A percentile compares a stretch with the other conserved stretches of the same genome.
Evolutionary conservation across 2,888 invertebrate species (phyloP).

Genomic region (Polietes domitor): DNA sequence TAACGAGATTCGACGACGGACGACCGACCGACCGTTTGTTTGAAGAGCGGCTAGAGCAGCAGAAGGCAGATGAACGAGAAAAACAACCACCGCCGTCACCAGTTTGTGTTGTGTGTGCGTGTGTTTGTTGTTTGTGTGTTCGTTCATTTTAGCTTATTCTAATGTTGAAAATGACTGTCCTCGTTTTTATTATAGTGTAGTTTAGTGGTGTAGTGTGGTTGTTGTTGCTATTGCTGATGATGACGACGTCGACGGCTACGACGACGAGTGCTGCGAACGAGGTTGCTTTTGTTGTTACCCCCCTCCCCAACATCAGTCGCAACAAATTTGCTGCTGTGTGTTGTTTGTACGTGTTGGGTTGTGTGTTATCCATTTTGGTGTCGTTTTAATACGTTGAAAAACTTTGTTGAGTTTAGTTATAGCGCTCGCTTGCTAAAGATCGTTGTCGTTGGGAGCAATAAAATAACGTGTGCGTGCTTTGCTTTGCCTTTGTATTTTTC

Average conservation of each 20-base stretch:
- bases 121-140: neutral
- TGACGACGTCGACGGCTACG: neutral
- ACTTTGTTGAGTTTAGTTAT: constrained; percentile 55
- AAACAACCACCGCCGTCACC: constrained; percentile 12
- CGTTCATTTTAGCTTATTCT: constrained; percentile 47
- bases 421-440: constrained; percentile 45
- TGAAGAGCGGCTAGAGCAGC: constrained; percentile 38
- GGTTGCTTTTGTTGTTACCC: constrained; percentile 30
- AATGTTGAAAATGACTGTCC: constrained; percentile 61
- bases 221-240: constrained; percentile 3
- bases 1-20: neutral
- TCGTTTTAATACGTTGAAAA: constrained; percentile 43
- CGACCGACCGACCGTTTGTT: neutral
- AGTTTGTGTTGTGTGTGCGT: neutral
- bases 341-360: neutral
- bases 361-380: constrained; percentile 12
- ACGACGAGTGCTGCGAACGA: constrained; percentile 13
- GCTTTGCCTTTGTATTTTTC: neutral
- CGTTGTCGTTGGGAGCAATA: constrained; percentile 30
- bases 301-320: neutral
- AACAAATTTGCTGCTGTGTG: neutral
- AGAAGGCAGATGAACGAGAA: constrained; percentile 22
- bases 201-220: neutral
- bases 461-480: neutral
- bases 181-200: constrained; percentile 51